These are phyloP conservation scores for Nymphalis urticae DNA, from an alignment of 2,888 invertebrate species.

Conservation along the genomic window DNA sequence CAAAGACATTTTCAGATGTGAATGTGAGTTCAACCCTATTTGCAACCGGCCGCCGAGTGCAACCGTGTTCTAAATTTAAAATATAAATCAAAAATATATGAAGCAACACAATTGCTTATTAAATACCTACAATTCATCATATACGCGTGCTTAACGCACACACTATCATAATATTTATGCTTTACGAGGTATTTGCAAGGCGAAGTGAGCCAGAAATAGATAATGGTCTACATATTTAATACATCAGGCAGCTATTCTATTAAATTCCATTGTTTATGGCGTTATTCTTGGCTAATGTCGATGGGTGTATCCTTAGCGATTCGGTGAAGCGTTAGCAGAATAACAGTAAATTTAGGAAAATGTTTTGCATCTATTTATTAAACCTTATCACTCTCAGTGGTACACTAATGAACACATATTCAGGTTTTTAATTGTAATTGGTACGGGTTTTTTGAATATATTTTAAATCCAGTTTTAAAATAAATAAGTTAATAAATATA, in stretches of 20 bases:
- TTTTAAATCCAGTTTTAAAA: too few relatives aligned
- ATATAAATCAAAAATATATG: too few relatives aligned
- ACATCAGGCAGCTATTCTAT: constrained; percentile 15
- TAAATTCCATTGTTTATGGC: constrained; percentile 22
- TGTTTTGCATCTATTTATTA: neutral
- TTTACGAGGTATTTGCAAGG: constrained; percentile 30
- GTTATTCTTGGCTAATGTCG: constrained; percentile 5
- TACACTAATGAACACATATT: neutral
- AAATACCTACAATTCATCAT: too few relatives aligned
- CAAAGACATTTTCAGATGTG: too few relatives aligned
- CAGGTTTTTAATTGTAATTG: too few relatives aligned
- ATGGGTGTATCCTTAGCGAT: neutral
- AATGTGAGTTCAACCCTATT: too few relatives aligned
- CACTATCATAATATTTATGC: constrained; percentile 37
- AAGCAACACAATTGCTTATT: too few relatives aligned
- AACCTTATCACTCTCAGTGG: too few relatives aligned
- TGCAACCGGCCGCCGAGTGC: too few relatives aligned
- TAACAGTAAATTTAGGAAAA: neutral
- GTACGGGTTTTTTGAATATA: too few relatives aligned
- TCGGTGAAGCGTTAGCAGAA: neutral
- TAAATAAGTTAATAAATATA: too few relatives aligned
- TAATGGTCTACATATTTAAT: constrained; percentile 15
- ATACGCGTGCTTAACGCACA: neutral
- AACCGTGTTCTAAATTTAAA: too few relatives aligned
- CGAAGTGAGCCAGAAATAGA: constrained; percentile 29